Evolutionary conservation across 2,113 vertebrate species (phyloP), one percentile per base, ranked within the genome.

Genomic region (Illadopsis cleaveri): DNA sequence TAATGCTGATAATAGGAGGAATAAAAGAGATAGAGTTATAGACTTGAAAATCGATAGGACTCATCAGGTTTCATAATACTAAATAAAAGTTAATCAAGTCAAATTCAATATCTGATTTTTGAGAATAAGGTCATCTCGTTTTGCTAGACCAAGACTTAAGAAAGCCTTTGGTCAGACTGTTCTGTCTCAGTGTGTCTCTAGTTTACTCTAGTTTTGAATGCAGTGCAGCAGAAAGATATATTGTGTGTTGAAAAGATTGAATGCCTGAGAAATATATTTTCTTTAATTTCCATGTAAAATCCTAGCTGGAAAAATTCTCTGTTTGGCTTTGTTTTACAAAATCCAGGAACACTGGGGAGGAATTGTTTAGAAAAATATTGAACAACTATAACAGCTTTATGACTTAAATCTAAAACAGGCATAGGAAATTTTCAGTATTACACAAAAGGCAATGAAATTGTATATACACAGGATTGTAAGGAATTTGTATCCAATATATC

Each of bases 81-180:
- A 96, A 96, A 90, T 89, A 57, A 58, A 89, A 96, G 31, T 85
- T 85, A 80, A 72, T 79, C 73, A 87, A 82, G 40, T 45, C 62
- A 72, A 83, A 90, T 77, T 80, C 60, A 77, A 62, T 70, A 70
- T 31, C 42, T 90, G 30, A 53, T 76, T 96, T 86, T 79, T 57
- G 40, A 71, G 21, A 79, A 73, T 48, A 90, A 88, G 30, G 33
- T 69, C 2, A 65, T 65, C 18, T 53, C 16, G 30, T 89, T 91
- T 93, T 79, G 4, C 40, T 35, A 61, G 30, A 82, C 6, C 21
- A 56, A 85, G 28, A 35, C 20, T 71, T 73, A 33, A 81, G 19
- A 15, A 73, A 87, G 13, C 5, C 57, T 90, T 90, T 76, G 7
- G 14, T 27, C 16, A 50, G 75, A 20, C 9, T 62, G 11, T 48